Percentiles rank a stretch among this genome's conserved stretches.
Conservation (phyloP, 2,113 vertebrate species). For the Protobothrops flavoviridis region DNA sequence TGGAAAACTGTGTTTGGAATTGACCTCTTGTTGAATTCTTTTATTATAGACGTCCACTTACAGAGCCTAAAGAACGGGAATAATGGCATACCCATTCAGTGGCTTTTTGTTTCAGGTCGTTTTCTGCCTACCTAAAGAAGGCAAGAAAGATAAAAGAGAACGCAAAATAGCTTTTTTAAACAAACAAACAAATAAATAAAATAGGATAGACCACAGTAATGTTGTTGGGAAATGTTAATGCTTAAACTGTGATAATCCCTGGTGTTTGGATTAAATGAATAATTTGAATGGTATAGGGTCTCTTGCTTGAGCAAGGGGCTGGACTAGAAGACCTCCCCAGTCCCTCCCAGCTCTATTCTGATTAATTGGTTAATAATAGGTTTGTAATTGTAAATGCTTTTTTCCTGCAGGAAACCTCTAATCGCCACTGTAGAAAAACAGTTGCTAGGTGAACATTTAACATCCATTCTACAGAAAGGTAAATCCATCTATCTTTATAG, state of each 20-base stretch:
- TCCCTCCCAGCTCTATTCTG: no score
- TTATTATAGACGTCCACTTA: not conserved
- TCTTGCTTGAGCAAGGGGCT: no score
- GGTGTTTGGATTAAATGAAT: not conserved
- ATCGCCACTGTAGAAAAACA: constrained; percentile 98
- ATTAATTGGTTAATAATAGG: no score
- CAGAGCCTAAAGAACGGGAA: not conserved
- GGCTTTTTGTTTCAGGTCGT: not conserved
- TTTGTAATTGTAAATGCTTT: constrained; percentile 64
- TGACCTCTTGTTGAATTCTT: not conserved
- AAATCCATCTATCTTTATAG: constrained; percentile 55
- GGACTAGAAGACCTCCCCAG: no score
- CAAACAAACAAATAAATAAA: not conserved
- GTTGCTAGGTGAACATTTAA: constrained; percentile 97
- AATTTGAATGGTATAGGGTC: constrained; percentile 17
- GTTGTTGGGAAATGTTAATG: not conserved
- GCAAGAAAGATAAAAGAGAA: not conserved
- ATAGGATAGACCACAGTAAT: no score
- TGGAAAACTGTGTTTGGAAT: not conserved
- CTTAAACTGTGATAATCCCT: not conserved
- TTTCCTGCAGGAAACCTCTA: constrained; percentile 87
- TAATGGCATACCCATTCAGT: no score
- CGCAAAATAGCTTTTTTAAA: not conserved
- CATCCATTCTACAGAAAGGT: constrained; percentile 97
- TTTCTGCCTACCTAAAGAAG: not conserved